These are phyloP conservation scores for Smittia aterrima DNA, from an alignment of 2,888 invertebrate genomes.

Conservation along the genomic window DNA sequence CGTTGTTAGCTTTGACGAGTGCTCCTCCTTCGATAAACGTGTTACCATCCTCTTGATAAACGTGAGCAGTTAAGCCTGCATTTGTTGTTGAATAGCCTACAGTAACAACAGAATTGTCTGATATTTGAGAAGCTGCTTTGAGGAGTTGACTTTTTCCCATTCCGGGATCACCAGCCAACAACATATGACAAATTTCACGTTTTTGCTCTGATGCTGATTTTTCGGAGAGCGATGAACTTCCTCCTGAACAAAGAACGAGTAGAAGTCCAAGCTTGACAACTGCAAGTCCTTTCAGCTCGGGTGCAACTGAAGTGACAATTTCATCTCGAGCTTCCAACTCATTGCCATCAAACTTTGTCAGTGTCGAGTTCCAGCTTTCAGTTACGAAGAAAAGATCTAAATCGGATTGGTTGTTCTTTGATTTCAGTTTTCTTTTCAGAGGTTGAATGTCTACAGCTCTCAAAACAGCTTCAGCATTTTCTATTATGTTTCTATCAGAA, in stretches of 20 bases:
- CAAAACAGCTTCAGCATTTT: conserved; percentile 47
- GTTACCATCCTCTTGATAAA: conserved; percentile 77
- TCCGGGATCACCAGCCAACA: conserved; percentile 85
- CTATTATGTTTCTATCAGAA: conserved; percentile 64
- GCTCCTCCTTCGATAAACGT: conserved; percentile 93
- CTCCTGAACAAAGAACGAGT: conserved; percentile 56
- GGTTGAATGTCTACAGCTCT: conserved; percentile 58
- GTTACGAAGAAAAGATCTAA: too few relatives aligned
- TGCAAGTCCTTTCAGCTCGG: conserved; percentile 83
- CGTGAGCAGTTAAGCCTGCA: conserved; percentile 86
- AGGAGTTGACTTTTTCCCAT: conserved; percentile 84
- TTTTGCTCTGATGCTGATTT: not conserved
- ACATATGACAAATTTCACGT: conserved; percentile 75
- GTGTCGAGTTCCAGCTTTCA: too few relatives aligned
- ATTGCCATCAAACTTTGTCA: conserved; percentile 55
- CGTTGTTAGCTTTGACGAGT: conserved; percentile 82
- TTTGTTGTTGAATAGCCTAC: conserved; percentile 83
- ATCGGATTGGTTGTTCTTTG: too few relatives aligned
- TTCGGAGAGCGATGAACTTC: conserved; percentile 47
- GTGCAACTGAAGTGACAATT: conserved; percentile 77
- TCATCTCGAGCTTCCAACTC: conserved; percentile 71
- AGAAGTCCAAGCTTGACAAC: conserved; percentile 82
- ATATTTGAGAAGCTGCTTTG: conserved; percentile 59
- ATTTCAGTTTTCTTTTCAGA: conserved; percentile 46
- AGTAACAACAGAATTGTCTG: conserved; percentile 71